Evolutionary conservation across 2,113 vertebrate species (phyloP).

Genomic region (Prinia subflava): DNA sequence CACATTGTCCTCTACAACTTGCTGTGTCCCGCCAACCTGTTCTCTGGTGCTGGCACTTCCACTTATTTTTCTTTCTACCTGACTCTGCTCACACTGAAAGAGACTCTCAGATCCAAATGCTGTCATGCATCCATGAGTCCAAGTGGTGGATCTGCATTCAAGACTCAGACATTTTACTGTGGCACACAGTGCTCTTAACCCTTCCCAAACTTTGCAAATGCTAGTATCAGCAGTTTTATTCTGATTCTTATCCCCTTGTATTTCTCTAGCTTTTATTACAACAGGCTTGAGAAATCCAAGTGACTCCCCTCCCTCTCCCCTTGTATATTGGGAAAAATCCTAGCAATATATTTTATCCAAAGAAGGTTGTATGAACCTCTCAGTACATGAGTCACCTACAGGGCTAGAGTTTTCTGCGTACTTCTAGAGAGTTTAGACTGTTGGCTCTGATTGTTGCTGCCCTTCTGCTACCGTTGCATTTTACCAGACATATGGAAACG

Average conservation of each 20-base stretch:
- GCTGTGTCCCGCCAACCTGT: neutral
- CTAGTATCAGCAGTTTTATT: neutral
- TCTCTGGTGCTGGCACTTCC: neutral
- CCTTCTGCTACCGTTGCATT: neutral
- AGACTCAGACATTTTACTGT: neutral
- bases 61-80: neutral
- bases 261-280: neutral
- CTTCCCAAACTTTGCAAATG: neutral
- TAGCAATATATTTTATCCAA: neutral
- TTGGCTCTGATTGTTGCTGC: neutral
- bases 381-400: neutral
- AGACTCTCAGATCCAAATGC: neutral
- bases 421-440: neutral
- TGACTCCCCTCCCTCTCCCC: neutral
- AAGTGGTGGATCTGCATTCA: neutral
- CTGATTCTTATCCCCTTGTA: neutral
- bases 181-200: neutral
- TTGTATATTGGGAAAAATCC: neutral
- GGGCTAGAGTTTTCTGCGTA: neutral
- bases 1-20: neutral
- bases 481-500: neutral
- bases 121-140: neutral
- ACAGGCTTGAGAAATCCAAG: neutral
- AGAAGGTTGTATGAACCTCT: neutral
- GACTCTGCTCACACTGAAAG: neutral